phyloP scores from a whole-genome alignment of 2,888 invertebrate genomes.

The Mesodorylaimus sp. region DNA sequence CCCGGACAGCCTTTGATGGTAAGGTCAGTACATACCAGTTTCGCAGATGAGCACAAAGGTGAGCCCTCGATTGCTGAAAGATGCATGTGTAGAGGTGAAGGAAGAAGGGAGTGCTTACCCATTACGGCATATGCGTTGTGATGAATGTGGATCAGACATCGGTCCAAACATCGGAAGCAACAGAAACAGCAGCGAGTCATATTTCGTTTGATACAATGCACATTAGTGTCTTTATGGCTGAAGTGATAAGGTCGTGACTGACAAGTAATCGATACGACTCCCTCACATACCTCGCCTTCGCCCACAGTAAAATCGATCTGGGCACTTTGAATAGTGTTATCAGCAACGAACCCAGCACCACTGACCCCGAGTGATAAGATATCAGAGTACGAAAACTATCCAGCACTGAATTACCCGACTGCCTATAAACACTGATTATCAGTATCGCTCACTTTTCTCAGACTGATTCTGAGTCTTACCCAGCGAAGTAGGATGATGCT shows the following conservation, averaged over 20 bases:
- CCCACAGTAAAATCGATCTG: slow-evolving; percentile 32
- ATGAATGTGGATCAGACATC: slow-evolving; percentile 71
- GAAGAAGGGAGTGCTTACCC: slow-evolving; percentile 35
- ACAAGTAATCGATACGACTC: neutral
- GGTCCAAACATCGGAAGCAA: slow-evolving; percentile 73
- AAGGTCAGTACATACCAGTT: slow-evolving; percentile 45
- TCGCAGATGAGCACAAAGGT: slow-evolving; percentile 72
- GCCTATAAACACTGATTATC: no score
- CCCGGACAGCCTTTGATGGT: neutral
- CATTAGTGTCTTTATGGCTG: slow-evolving; percentile 29
- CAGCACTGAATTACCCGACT: no score
- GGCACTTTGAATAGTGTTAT: slow-evolving; percentile 34
- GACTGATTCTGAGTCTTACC: no score
- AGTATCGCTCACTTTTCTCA: no score
- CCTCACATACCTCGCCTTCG: slow-evolving; percentile 34
- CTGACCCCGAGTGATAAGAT: slow-evolving; percentile 33
- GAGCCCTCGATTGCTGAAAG: slow-evolving; percentile 57
- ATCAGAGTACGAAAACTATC: slow-evolving; percentile 17
- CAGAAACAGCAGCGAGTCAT: slow-evolving; percentile 59
- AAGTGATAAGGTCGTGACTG: slow-evolving; percentile 12
- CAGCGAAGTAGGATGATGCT: slow-evolving; percentile 75
- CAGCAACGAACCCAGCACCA: slow-evolving; percentile 34
- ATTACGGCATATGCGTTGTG: slow-evolving; percentile 87
- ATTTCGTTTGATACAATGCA: slow-evolving; percentile 24
- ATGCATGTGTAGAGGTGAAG: no score